These are phyloP conservation scores for Phalacrocorax brasilianus DNA, from an alignment of 2,113 vertebrate species.

Conservation along the genomic window DNA sequence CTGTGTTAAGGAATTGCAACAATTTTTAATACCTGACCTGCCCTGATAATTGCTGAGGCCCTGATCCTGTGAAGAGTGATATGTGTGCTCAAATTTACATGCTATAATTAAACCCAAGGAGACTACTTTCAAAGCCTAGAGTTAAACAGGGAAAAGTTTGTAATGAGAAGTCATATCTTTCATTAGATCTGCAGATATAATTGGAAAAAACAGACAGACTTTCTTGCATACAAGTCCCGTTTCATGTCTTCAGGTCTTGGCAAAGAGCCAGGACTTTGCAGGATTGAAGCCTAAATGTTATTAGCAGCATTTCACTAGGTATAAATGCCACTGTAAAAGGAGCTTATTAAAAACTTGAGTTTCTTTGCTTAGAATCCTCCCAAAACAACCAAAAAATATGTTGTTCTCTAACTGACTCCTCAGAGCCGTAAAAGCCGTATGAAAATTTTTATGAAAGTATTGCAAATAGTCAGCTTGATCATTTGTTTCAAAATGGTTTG, in stretches of 20 bases:
- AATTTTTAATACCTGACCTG: conserved; percentile 32
- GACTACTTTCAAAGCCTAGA: conserved; percentile 59
- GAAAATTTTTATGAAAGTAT: not conserved
- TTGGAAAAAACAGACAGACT: conserved; percentile 44
- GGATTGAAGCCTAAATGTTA: not conserved
- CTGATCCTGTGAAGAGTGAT: not conserved
- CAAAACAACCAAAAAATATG: not conserved
- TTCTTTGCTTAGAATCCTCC: not conserved
- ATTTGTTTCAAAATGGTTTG: not conserved
- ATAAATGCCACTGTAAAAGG: not conserved
- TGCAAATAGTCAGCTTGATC: not conserved
- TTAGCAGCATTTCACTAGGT: not conserved
- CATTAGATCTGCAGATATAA: conserved; percentile 51
- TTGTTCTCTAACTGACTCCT: not conserved
- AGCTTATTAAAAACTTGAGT: not conserved
- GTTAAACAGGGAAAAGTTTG: conserved; percentile 62
- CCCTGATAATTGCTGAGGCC: not conserved
- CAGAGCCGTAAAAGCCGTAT: not conserved
- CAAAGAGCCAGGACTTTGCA: conserved; percentile 15
- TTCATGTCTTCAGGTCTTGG: conserved; percentile 56
- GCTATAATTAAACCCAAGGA: conserved; percentile 64
- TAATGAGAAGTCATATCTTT: conserved; percentile 51
- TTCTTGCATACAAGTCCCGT: not conserved
- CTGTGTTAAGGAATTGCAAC: not conserved
- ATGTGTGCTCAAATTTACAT: conserved; percentile 49